Evolutionary conservation across 2,113 vertebrate genomes (phyloP).

Genomic region (Ginglymostoma cirratum): DNA sequence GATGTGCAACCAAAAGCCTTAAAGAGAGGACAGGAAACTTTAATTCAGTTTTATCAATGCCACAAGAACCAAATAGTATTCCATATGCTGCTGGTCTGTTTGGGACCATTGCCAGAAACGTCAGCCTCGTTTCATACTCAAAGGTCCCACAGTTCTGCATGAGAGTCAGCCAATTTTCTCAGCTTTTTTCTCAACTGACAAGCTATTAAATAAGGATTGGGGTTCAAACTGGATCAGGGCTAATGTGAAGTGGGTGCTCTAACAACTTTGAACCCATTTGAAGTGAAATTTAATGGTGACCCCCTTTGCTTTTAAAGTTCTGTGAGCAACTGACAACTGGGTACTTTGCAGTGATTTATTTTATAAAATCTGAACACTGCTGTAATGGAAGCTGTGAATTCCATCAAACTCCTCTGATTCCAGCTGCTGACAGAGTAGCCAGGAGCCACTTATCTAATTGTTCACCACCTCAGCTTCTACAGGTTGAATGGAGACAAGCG

Average conservation of each 20-base stretch:
- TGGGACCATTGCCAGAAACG: not conserved
- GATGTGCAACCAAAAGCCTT: not conserved
- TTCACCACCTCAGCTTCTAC: not conserved
- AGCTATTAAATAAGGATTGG: not conserved
- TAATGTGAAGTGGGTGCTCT: not conserved
- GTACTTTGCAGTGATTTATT: not conserved
- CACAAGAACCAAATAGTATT: not conserved
- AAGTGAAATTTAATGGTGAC: not conserved
- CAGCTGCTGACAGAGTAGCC: not conserved
- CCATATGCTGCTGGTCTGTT: not conserved
- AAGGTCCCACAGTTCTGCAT: not conserved
- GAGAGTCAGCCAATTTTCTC: not conserved
- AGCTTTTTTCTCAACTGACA: not conserved
- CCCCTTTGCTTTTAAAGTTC: not conserved
- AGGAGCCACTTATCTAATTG: not conserved
- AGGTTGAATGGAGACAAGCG: not conserved
- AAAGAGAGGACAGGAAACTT: not conserved
- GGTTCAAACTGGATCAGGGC: not conserved
- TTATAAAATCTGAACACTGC: not conserved
- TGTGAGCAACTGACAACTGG: not conserved
- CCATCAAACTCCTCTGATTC: not conserved
- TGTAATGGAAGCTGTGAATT: not conserved
- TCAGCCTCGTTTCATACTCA: too few relatives aligned
- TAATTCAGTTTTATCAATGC: not conserved
- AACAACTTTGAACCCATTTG: not conserved